Conservation (phyloP, 2,888 invertebrate genomes). For the Escarpia spicata region DNA sequence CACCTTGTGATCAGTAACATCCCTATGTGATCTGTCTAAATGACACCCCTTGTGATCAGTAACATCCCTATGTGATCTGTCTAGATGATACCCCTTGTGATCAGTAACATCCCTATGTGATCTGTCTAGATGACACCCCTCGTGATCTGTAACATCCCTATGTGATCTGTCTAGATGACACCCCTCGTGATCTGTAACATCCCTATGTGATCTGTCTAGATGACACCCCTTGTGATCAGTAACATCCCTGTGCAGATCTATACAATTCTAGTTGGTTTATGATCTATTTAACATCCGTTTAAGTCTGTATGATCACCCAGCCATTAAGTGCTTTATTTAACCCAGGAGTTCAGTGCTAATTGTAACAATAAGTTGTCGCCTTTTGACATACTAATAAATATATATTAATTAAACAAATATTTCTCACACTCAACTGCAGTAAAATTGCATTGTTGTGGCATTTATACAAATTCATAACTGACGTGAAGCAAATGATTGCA, state of each 20-base stretch:
- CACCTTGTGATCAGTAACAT: too few species aligned
- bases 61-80: background rate
- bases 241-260: background rate
- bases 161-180: too few species aligned
- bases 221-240: too few species aligned
- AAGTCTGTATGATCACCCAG: too few species aligned
- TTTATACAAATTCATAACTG: background rate
- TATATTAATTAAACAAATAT: too few species aligned
- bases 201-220: too few species aligned
- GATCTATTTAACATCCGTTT: too few species aligned
- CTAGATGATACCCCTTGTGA: background rate
- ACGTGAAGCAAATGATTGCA: constrained; percentile 34
- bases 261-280: background rate
- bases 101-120: background rate
- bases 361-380: background rate
- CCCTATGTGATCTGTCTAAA: background rate
- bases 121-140: too few species aligned
- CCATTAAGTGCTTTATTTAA: too few species aligned
- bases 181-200: too few species aligned
- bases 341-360: background rate
- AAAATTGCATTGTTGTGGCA: background rate
- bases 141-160: too few species aligned
- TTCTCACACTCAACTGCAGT: background rate
- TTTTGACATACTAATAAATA: background rate
- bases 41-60: background rate